A percentile compares a stretch with the other conserved stretches of the same genome.
Conservation (phyloP, 2,113 vertebrate genomes). For the Phoenicopterus ruber region DNA sequence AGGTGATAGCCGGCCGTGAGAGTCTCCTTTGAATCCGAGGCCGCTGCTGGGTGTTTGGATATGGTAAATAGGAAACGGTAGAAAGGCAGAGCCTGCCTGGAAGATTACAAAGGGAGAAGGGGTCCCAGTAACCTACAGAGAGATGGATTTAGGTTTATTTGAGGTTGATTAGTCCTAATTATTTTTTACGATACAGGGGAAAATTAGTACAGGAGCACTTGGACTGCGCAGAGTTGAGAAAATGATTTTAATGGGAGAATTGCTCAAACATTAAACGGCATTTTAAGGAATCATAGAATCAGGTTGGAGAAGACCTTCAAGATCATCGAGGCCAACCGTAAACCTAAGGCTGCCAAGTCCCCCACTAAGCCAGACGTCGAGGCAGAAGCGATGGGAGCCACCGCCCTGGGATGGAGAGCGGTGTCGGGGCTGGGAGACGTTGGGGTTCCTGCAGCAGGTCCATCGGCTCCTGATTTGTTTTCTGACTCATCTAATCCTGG, state of each 20-base stretch:
- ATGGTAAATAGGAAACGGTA: fast-evolving
- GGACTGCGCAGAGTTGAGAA: background rate
- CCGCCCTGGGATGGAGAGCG: background rate
- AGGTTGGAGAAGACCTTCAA: background rate
- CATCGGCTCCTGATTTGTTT: background rate
- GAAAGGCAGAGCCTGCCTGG: background rate
- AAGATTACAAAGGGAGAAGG: background rate
- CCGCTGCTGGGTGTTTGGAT: background rate
- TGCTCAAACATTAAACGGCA: background rate
- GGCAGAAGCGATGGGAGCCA: background rate
- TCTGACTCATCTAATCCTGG: background rate
- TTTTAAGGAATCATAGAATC: background rate
- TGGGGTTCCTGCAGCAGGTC: background rate
- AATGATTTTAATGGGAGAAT: background rate
- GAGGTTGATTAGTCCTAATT: background rate
- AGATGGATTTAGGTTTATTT: background rate
- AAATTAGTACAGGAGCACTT: background rate
- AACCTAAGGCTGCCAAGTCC: background rate
- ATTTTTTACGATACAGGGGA: background rate
- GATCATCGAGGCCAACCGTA: background rate
- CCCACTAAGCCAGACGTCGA: background rate
- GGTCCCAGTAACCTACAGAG: background rate
- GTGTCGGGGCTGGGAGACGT: fast-evolving
- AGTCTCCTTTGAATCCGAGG: background rate
- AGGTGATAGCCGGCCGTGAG: background rate